Percentiles rank a stretch among this genome's conserved stretches.
These are phyloP conservation scores for Xanthorhoe designata DNA, from an alignment of 2,888 invertebrate species.

Conservation along the genomic window DNA sequence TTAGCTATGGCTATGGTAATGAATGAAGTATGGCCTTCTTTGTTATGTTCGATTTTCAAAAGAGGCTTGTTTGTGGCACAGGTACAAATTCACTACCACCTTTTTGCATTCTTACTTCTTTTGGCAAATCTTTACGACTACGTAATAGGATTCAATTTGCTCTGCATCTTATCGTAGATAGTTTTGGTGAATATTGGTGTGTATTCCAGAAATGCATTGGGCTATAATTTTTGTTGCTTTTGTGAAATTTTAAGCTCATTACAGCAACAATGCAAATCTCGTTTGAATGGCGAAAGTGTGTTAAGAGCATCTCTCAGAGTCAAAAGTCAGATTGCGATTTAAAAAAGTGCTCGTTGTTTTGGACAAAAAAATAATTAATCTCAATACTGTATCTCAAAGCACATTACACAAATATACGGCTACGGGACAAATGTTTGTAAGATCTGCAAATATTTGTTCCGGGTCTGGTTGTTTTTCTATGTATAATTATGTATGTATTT, in stretches of 20 bases:
- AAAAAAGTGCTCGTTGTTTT: too few relatives aligned
- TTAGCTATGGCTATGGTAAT: slow-evolving; percentile 67
- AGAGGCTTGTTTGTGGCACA: slow-evolving; percentile 56
- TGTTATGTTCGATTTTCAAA: slow-evolving; percentile 45
- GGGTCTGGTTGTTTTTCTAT: too few relatives aligned
- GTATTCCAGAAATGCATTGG: slow-evolving; percentile 36
- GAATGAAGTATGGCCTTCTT: slow-evolving; percentile 66
- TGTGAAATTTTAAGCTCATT: slow-evolving; percentile 59
- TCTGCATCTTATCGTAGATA: neutral
- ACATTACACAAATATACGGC: too few relatives aligned
- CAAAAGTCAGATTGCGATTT: neutral
- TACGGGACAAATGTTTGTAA: too few relatives aligned
- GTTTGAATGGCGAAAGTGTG: slow-evolving; percentile 39
- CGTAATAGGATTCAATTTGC: neutral
- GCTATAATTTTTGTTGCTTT: slow-evolving; percentile 51
- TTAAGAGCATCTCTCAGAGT: slow-evolving; percentile 20
- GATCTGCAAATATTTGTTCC: too few relatives aligned
- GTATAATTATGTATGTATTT: too few relatives aligned
- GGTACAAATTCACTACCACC: slow-evolving; percentile 48
- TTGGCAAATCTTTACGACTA: slow-evolving; percentile 4
- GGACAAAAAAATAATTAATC: neutral
- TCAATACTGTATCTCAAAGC: neutral
- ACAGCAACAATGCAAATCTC: slow-evolving; percentile 46
- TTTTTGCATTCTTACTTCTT: slow-evolving; percentile 10
- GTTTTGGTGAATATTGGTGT: slow-evolving; percentile 7